These are phyloP conservation scores for Mesochorus sp. DNA, from an alignment of 2,888 invertebrate genomes.

Conservation along the genomic window DNA sequence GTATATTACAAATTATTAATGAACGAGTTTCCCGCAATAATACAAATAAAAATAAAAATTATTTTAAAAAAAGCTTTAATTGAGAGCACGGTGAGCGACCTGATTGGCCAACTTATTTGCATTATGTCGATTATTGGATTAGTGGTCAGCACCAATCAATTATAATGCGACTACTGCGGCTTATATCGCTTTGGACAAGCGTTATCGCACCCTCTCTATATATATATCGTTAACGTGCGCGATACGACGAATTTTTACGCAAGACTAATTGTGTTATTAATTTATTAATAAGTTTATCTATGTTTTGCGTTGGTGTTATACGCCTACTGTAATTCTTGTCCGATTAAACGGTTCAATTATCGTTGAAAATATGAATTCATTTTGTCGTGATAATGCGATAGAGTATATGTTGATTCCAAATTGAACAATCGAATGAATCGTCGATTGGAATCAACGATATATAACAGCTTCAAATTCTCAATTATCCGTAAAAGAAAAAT, in stretches of 20 bases:
- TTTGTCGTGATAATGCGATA: constrained; percentile 8
- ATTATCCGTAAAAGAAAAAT: no score
- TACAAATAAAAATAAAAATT: neutral
- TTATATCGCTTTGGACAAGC: constrained; percentile 12
- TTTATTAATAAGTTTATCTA: constrained; percentile 1
- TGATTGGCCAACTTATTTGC: constrained; percentile 26
- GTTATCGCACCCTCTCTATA: neutral
- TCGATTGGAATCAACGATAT: no score
- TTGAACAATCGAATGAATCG: no score
- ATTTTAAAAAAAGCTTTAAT: neutral
- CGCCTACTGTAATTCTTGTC: neutral
- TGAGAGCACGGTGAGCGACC: neutral
- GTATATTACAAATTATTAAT: neutral
- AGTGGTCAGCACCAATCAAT: constrained; percentile 48
- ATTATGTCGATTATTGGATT: constrained; percentile 49
- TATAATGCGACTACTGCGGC: constrained; percentile 20
- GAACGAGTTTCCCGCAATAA: neutral
- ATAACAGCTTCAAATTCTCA: no score
- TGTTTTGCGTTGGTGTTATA: neutral
- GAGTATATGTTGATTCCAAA: no score
- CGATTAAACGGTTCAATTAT: constrained; percentile 26
- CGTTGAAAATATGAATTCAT: constrained; percentile 1
- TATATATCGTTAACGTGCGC: neutral
- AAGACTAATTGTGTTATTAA: constrained; percentile 23
- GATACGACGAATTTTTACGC: constrained; percentile 8